phyloP scores from a whole-genome alignment of 30 jellyfish, hydroid and myxozoan genomes.

The Rhopilema esculentum region DNA sequence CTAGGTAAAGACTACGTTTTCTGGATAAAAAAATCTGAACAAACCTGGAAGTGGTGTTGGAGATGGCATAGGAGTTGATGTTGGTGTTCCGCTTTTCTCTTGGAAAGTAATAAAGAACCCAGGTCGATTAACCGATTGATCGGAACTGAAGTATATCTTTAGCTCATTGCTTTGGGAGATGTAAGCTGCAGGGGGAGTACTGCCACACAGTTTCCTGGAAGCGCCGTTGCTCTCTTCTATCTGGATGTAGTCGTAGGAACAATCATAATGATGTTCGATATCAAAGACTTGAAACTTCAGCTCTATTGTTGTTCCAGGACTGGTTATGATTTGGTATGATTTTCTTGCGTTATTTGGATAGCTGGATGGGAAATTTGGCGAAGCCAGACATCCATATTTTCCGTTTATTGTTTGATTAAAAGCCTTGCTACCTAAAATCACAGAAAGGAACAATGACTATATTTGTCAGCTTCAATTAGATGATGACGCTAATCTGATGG shows the following conservation, averaged over 20 bases:
- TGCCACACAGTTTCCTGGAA: conserved; percentile 5
- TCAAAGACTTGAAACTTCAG: background rate
- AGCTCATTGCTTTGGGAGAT: conserved; percentile 24
- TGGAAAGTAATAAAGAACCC: conserved; percentile 16
- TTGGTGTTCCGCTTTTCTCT: background rate
- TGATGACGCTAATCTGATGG: too few species aligned
- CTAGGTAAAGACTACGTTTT: too few species aligned
- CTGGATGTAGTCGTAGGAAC: conserved; percentile 5
- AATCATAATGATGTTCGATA: background rate
- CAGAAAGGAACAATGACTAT: background rate
- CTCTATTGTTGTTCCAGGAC: conserved; percentile 5
- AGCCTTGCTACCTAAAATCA: conserved; percentile 4
- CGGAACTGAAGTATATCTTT: conserved; percentile 3
- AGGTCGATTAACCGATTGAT: background rate
- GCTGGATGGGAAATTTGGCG: conserved; percentile 24
- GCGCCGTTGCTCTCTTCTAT: background rate
- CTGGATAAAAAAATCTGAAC: too few species aligned
- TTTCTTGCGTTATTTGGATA: background rate
- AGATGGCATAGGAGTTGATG: background rate
- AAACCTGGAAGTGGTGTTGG: background rate
- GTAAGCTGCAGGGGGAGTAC: background rate
- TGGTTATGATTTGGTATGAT: background rate
- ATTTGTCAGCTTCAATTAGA: too few species aligned
- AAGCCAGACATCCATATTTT: conserved; percentile 28
- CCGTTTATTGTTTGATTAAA: background rate